Conservation (phyloP, 2,113 vertebrate genomes). For the Pongo abelii region DNA sequence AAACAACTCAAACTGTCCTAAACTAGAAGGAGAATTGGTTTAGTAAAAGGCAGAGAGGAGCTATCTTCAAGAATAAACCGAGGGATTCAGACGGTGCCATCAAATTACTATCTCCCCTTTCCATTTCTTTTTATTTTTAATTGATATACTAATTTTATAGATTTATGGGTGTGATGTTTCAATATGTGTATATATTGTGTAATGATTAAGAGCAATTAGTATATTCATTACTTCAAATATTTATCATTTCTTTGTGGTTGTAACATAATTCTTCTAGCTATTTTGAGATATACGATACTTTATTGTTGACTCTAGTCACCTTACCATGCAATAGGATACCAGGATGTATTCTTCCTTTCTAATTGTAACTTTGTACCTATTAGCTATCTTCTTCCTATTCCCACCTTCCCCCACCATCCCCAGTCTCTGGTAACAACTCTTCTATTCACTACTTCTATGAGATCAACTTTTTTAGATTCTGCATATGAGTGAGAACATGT, state of each 20-base stretch:
- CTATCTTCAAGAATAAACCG: not conserved
- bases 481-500: not conserved
- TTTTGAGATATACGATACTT: not conserved
- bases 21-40: not conserved
- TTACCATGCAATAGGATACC: not conserved
- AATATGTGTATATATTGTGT: not conserved
- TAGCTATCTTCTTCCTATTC: not conserved
- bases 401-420: not conserved
- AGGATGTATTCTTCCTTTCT: not conserved
- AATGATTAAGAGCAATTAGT: not conserved
- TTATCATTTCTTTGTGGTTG: not conserved
- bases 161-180: not conserved
- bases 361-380: not conserved
- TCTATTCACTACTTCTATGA: not conserved
- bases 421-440: not conserved
- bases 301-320: not conserved
- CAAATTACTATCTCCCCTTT: not conserved
- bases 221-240: not conserved
- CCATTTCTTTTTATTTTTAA: not conserved
- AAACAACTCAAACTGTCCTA: not conserved
- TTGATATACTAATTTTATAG: not conserved
- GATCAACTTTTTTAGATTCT: not conserved
- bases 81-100: not conserved
- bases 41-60: not conserved
- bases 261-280: not conserved